A percentile compares a stretch with the other conserved stretches of the same genome.
Conservation (phyloP, 2,113 vertebrate genomes). For the Nothoprocta pentlandii region DNA sequence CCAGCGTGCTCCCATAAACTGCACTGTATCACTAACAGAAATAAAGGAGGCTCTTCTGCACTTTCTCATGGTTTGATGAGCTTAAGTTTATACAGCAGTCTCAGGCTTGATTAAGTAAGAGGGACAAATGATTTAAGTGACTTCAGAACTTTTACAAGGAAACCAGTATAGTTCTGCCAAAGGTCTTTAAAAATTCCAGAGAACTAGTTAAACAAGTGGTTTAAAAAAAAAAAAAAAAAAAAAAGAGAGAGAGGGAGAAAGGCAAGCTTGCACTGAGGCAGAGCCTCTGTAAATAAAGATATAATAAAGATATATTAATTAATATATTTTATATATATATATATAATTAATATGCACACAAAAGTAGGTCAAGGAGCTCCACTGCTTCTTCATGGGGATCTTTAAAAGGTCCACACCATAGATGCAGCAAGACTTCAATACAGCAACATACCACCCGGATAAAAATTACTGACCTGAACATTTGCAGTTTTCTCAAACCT, state of each 20-base stretch:
- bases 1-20: background rate
- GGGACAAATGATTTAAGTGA: constrained; percentile 11
- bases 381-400: background rate
- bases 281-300: constrained; percentile 51
- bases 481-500: background rate
- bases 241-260: background rate
- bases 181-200: constrained; percentile 55
- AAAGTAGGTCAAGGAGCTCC: background rate
- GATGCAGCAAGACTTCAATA: background rate
- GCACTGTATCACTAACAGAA: background rate
- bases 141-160: constrained; percentile 32
- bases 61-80: constrained; percentile 35
- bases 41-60: background rate
- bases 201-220: constrained; percentile 63
- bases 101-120: constrained; percentile 49
- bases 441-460: background rate
- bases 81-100: constrained; percentile 6
- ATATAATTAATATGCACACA: background rate
- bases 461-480: background rate
- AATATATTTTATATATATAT: no score
- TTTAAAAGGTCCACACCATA: constrained; percentile 21
- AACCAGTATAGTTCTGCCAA: constrained; percentile 39
- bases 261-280: constrained; percentile 3
- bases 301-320: background rate
- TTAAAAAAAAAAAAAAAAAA: constrained; percentile 34